A percentile compares a stretch with the other conserved stretches of the same genome.
These are phyloP conservation scores for Heliconius nattereri DNA, from an alignment of 1,140 invertebrate genomes.

Conservation along the genomic window DNA sequence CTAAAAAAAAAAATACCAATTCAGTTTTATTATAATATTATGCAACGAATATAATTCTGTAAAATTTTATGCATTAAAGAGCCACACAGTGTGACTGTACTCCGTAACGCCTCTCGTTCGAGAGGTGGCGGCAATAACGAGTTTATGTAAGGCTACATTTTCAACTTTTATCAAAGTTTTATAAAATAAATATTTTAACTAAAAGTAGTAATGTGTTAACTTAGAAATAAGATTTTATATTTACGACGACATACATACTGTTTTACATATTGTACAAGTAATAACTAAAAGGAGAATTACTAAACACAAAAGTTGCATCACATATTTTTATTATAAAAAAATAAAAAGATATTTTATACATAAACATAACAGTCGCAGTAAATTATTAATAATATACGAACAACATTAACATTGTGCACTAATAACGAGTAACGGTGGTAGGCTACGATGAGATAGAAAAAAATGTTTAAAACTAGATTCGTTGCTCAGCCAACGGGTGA, in stretches of 20 bases:
- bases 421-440: conserved; percentile 76
- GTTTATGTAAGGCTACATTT: background rate
- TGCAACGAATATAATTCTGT: background rate
- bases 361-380: conserved; percentile 76
- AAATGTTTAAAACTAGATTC: conserved; percentile 21
- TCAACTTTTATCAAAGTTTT: background rate
- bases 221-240: background rate
- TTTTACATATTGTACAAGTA: background rate
- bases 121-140: background rate
- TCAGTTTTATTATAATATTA: background rate
- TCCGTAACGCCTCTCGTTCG: background rate
- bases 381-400: conserved; percentile 66
- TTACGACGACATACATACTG: background rate
- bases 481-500: conserved; percentile 45
- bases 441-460: conserved; percentile 47
- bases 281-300: conserved; percentile 31
- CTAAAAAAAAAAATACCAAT: background rate
- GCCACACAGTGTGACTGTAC: background rate
- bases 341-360: conserved; percentile 74
- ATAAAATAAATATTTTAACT: background rate
- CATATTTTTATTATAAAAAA: conserved; percentile 75
- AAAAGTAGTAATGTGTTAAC: background rate
- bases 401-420: conserved; percentile 77
- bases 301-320: conserved; percentile 65
- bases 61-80: conserved; percentile 9